Evolutionary conservation across 2,888 invertebrate genomes (phyloP).

Genomic region (Cryptops parisi): DNA sequence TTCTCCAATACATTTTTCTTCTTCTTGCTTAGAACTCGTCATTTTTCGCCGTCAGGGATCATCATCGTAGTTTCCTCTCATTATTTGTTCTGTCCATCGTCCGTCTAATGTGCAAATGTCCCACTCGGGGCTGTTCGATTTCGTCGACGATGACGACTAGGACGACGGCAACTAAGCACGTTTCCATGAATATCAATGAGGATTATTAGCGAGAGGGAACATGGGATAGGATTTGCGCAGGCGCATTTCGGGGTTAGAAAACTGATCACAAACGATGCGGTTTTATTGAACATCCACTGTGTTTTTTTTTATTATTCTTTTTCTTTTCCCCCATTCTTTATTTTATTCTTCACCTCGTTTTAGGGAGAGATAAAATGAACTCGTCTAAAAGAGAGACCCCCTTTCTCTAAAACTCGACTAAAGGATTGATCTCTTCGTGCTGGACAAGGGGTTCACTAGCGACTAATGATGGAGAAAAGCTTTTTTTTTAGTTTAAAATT

Average conservation of each 20-base stretch:
- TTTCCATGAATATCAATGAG: constrained; percentile 13
- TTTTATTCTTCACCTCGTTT: not conserved
- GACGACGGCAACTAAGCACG: not conserved
- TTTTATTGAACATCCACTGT: constrained; percentile 7
- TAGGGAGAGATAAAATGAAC: constrained; percentile 4
- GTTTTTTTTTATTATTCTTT: not conserved
- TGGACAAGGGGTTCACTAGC: no score
- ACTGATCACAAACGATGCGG: constrained; percentile 11
- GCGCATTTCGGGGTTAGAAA: constrained; percentile 1
- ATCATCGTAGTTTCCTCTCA: no score
- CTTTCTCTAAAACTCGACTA: no score
- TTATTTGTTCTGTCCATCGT: not conserved
- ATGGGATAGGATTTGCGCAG: not conserved
- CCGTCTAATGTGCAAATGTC: not conserved
- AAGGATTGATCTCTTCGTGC: no score
- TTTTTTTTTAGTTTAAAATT: not conserved
- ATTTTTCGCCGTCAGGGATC: no score
- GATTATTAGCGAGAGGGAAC: constrained; percentile 10
- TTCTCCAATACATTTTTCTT: no score
- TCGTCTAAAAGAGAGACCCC: no score
- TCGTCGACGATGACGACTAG: not conserved
- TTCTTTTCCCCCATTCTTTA: not conserved
- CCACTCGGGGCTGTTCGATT: not conserved
- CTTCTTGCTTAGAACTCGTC: no score
- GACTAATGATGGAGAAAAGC: not conserved